Base-by-base conservation (phyloP, 1,140 invertebrate species). In the Drosophila ironensis region DNA sequence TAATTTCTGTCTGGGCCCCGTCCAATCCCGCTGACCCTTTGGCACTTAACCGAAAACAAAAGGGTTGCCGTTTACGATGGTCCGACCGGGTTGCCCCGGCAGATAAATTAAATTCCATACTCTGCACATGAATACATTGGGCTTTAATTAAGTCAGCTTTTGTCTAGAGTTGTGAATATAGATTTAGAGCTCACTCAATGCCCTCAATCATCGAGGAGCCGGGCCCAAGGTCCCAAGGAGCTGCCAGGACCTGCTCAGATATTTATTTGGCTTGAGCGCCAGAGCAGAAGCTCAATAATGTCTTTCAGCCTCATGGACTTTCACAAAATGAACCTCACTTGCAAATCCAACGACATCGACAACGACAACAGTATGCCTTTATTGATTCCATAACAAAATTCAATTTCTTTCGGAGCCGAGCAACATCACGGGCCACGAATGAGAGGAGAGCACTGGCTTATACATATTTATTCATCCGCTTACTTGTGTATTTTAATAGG, bases 1-100 rank as follows among this genome's bases (percentile, higher is more conserved):
- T 86, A 63, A 86, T 74, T 74, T 86, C 33, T 67, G 80, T 86
- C 78, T 74, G 57, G 37, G 24, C 24, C 17, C 42, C 42, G 8
- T 30, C 44, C 17, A 33, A 16, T 46, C 48, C 42, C 37, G 27
- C 52, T 80, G 76, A 73, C 72, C 78, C 69, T 74, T 63, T 56
- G 24, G 9, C 51, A 52, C 20, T 41, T 59, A 33, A 50, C 27
- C 54, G n/a, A 42, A 51, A 56, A 28, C 50, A 51, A 71, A 80
- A 74, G 80, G 78, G 69, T 84, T 70, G 2, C 17, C 24, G 19
- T 12, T 35, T 5, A 3, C 12, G 12, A 35, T 11, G 12, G n/a
- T n/a, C n/a, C n/a, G n/a, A n/a, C n/a, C n/a, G 11, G 17, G 9
- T 11, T 5, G 19, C 40, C 3, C 19, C 4, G 30, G 3, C 4